Evolutionary conservation across 2,888 invertebrate genomes (phyloP), one percentile per base, ranked within the genome.

Genomic region (Syritta pipiens): DNA sequence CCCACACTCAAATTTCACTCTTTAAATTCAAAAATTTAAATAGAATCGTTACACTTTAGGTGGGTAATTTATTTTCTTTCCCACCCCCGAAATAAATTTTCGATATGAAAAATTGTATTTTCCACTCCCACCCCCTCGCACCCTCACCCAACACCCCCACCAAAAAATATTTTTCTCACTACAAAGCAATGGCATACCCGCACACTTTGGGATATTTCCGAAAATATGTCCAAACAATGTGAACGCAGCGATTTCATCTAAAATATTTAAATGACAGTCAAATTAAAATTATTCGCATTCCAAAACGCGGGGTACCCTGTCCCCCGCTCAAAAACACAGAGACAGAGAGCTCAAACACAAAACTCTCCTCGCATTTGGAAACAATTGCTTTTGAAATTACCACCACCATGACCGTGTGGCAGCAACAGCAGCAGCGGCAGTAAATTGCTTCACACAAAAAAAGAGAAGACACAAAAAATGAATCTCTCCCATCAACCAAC

Each of bases 241-340:
- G 37, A 17, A 37, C 19, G 1, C 19, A 9, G 22, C 22, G 22
- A 37, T 37, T 24, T n/a, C 32, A 59, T 59, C 30, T 30, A 19
- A 42, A 42, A 28, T 35, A 60, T 46, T 35, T 46, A 46, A 60
- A 51, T 60, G 42, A 46, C 60, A 51, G 32, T 60, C 42, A 53
- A 46, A 51, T 51, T 35, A 44, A 69, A 69, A 59, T 60, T 14
- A 69, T 49, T 60, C 59, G 7, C 49, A 30, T 35, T 2, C 6
- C 10, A 55, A 12, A n/a, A 14, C 1, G 14, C 17, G 26, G 7
- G 7, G 28, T n/a, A 17, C 35, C 5, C 35, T 7, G 9, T 7
- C 37, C n/a, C 26, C 19, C 17, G 12, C 35, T 35, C 7, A 17
- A 37, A 6, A n/a, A 40, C n/a, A n/a, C 14, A n/a, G n/a, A n/a